These are phyloP conservation scores for Onychomys arenicola DNA, from an alignment of 2,797 vertebrate species.

Conservation along the genomic window DNA sequence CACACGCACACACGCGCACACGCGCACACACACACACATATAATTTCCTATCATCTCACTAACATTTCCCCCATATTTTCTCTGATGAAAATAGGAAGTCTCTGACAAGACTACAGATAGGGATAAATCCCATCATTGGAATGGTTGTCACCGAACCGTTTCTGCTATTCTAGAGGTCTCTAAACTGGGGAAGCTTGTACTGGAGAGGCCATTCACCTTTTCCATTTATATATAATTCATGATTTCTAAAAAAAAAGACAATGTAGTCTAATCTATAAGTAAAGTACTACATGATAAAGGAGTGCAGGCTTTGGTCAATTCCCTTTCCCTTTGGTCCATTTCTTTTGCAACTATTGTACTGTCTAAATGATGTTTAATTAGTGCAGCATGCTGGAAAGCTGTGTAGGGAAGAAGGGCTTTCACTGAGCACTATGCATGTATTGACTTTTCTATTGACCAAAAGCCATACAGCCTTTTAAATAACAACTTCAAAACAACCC, in stretches of 20 bases:
- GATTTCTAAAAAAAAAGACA: neutral
- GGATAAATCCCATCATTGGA: neutral
- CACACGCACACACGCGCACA: too few relatives aligned
- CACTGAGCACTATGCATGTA: neutral
- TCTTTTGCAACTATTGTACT: neutral
- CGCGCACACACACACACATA: too few relatives aligned
- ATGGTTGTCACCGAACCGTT: neutral
- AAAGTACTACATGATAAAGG: neutral
- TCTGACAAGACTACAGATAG: neutral
- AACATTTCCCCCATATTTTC: neutral
- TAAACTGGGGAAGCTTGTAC: neutral
- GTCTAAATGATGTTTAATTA: slow-evolving; percentile 62
- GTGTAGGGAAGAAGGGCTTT: slow-evolving; percentile 37
- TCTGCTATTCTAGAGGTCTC: neutral
- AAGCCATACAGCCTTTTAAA: slow-evolving; percentile 64
- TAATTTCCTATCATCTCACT: neutral
- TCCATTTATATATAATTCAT: slow-evolving; percentile 37
- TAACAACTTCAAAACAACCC: slow-evolving; percentile 72
- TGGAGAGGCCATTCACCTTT: neutral
- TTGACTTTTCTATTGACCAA: slow-evolving; percentile 72
- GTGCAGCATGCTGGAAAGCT: neutral
- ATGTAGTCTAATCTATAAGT: slow-evolving; percentile 11
- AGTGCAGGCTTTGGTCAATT: slow-evolving; percentile 23
- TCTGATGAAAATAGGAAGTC: neutral
- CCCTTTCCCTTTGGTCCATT: neutral